phyloP scores from a whole-genome alignment of 2,113 vertebrate species.

The Heteronetta atricapilla region DNA sequence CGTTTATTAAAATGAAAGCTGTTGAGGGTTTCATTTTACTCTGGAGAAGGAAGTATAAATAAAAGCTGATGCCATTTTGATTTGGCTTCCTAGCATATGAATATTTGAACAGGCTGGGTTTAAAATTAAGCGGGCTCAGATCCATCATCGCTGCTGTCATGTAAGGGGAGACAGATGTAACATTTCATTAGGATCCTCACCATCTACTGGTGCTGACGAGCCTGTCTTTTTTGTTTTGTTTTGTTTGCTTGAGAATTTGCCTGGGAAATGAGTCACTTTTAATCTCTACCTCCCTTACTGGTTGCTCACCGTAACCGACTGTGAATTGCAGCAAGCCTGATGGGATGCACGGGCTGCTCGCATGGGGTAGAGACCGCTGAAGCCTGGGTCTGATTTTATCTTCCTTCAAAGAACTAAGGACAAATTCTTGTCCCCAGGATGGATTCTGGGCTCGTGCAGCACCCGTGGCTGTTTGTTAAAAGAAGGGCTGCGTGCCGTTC shows the following conservation, averaged over 20 bases:
- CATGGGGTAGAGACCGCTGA: accelerated
- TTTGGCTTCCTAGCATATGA: not conserved
- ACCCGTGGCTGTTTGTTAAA: accelerated
- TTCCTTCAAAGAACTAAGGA: not conserved
- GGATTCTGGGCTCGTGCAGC: not conserved
- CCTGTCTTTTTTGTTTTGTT: not conserved
- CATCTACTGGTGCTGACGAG: not conserved
- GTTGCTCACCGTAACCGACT: not conserved
- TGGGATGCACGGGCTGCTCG: not conserved
- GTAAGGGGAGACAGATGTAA: not conserved
- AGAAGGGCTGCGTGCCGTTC: not conserved
- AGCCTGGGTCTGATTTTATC: not conserved
- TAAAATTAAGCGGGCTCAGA: not conserved
- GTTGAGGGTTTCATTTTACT: not conserved
- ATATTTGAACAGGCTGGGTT: not conserved
- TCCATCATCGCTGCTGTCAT: not conserved
- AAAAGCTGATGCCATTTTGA: not conserved
- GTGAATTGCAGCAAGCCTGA: not conserved
- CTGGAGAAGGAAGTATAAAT: not conserved
- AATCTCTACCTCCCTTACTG: not conserved
- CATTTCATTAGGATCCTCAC: not conserved
- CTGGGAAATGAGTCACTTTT: not conserved
- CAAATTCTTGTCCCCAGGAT: not conserved
- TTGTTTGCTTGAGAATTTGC: not conserved
- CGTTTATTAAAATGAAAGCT: not conserved